A percentile compares a stretch with the other conserved stretches of the same genome.
Conservation (phyloP, 2,888 invertebrate species). For the Mystacides longicornis region DNA sequence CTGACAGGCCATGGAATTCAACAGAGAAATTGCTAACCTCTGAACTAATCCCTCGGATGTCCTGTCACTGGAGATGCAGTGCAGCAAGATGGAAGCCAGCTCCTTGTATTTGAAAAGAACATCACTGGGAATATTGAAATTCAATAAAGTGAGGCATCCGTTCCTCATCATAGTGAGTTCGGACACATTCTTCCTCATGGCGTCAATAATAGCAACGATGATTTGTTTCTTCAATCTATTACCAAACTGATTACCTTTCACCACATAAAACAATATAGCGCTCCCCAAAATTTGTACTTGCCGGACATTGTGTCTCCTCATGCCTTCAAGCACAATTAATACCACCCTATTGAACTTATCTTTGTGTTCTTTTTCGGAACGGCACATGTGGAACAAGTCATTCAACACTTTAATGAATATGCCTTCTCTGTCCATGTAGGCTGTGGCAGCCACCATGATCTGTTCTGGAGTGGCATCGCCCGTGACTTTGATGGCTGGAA, state of each 20-base stretch:
- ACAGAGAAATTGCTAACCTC: constrained; percentile 86
- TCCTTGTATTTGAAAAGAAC: constrained; percentile 90
- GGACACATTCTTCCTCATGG: constrained; percentile 77
- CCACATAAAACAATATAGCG: constrained; percentile 91
- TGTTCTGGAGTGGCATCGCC: constrained; percentile 90
- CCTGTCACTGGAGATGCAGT: constrained; percentile 66
- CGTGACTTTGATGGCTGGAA: constrained; percentile 81
- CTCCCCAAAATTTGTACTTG: constrained; percentile 92
- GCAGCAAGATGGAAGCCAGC: constrained; percentile 73
- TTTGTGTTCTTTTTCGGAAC: constrained; percentile 57
- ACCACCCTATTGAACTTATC: constrained; percentile 53
- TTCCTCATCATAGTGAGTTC: constrained; percentile 95
- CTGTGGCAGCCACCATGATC: constrained; percentile 74
- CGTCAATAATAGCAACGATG: constrained; percentile 75
- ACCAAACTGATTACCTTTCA: constrained; percentile 61
- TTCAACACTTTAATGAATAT: constrained; percentile 79
- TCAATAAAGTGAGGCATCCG: constrained; percentile 89
- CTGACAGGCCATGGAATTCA: constrained; percentile 94
- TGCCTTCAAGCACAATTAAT: constrained; percentile 77
- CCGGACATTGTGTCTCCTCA: constrained; percentile 78
- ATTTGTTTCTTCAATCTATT: constrained; percentile 70
- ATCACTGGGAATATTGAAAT: constrained; percentile 91
- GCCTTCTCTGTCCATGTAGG: constrained; percentile 78
- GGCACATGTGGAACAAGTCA: constrained; percentile 81
- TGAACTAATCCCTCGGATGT: constrained; percentile 89